Evolutionary conservation across 2,888 invertebrate genomes (phyloP).

Genomic region (Carabus problematicus): DNA sequence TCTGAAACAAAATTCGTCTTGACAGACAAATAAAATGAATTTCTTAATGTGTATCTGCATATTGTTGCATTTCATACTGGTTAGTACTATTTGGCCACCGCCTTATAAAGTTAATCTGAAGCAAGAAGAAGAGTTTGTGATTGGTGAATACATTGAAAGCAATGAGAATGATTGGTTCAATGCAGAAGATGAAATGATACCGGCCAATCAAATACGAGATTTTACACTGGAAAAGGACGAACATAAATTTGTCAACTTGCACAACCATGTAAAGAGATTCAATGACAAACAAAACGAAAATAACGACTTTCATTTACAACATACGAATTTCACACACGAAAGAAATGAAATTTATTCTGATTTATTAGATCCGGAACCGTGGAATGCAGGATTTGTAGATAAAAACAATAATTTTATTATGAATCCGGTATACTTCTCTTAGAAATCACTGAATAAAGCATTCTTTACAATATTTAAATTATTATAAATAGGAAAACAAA

Average conservation of each 20-base stretch:
- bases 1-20: constrained; percentile 4
- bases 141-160: constrained; percentile 54
- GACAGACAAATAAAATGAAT: constrained; percentile 20
- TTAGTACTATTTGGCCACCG: constrained; percentile 53
- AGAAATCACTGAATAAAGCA: background rate
- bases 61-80: constrained; percentile 13
- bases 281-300: constrained; percentile 47
- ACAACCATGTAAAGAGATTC: constrained; percentile 53
- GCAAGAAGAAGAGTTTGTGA: constrained; percentile 56
- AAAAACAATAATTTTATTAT: constrained; percentile 41
- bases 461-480: constrained; percentile 1
- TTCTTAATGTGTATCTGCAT: constrained; percentile 16
- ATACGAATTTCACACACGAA: constrained; percentile 10
- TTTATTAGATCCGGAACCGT: constrained; percentile 50
- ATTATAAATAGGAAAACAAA: constrained; percentile 42
- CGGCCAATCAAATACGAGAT: constrained; percentile 49
- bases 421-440: background rate
- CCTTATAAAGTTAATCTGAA: constrained; percentile 54
- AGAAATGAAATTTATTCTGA: constrained; percentile 47
- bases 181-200: constrained; percentile 59
- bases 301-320: constrained; percentile 31
- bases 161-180: constrained; percentile 56
- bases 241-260: constrained; percentile 54
- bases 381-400: constrained; percentile 48
- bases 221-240: constrained; percentile 49